Conservation (phyloP, 35 echinoderm and acorn worm genomes). For the Stichopus chloronotus region DNA sequence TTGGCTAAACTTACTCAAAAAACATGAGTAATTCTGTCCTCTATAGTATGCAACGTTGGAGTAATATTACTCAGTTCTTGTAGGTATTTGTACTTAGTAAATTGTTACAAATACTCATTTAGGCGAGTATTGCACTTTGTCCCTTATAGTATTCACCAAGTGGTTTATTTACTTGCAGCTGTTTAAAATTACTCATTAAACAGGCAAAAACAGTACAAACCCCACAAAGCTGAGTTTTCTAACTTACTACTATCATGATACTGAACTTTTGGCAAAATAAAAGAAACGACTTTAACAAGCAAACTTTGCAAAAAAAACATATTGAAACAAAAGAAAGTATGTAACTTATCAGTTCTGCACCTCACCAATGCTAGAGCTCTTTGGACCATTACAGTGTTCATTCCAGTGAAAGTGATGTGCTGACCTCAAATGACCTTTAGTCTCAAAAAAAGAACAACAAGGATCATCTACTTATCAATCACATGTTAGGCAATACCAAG, state of each 20-base stretch:
- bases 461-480: too few species aligned
- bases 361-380: neutral
- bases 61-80: neutral
- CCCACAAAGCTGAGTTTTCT: too few species aligned
- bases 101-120: constrained; percentile 21
- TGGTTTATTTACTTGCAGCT: constrained; percentile 5
- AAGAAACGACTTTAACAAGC: neutral
- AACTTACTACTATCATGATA: neutral
- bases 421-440: too few species aligned
- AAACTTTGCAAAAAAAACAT: neutral
- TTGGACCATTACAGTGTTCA: neutral
- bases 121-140: neutral
- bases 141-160: constrained; percentile 28
- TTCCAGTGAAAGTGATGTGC: too few species aligned
- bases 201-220: neutral
- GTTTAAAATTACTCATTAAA: neutral
- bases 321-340: neutral
- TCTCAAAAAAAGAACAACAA: too few species aligned
- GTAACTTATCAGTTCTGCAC: neutral
- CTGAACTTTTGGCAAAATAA: neutral
- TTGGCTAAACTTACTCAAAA: constrained; percentile 21
- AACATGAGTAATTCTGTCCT: constrained; percentile 1
- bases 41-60: constrained; percentile 15
- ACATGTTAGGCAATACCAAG: too few species aligned
- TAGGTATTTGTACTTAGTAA: constrained; percentile 10